These are phyloP conservation scores for Caenorhabditis sp. DNA, from an alignment of 2,888 invertebrate genomes.

Conservation along the genomic window DNA sequence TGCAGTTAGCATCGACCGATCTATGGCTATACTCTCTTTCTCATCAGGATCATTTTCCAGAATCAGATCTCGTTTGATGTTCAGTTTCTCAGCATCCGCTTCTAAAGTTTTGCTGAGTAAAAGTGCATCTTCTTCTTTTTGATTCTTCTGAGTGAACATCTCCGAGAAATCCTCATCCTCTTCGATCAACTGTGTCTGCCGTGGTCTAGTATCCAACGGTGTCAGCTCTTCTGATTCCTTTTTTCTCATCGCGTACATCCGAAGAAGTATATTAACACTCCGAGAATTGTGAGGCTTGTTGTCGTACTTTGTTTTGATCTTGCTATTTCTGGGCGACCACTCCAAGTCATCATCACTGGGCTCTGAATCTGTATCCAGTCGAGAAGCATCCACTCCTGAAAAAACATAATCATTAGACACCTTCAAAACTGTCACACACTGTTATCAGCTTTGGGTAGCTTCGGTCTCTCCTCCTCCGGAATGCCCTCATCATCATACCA, in stretches of 20 bases:
- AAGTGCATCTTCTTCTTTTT: too few relatives aligned
- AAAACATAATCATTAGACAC: not conserved
- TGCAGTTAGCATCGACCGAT: too few relatives aligned
- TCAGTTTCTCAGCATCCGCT: too few relatives aligned
- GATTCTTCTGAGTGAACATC: too few relatives aligned
- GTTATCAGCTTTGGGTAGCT: not conserved
- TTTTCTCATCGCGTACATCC: not conserved
- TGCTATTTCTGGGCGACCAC: not conserved
- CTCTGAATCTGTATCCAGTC: conserved; percentile 44
- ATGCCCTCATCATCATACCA: not conserved
- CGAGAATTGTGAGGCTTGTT: not conserved
- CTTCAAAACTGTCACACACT: not conserved
- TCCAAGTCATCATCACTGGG: conserved; percentile 15
- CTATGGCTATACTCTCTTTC: too few relatives aligned
- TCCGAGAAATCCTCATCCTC: conserved; percentile 7
- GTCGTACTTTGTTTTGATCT: not conserved
- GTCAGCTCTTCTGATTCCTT: not conserved
- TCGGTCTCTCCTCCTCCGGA: not conserved
- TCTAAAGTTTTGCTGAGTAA: too few relatives aligned
- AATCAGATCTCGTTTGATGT: too few relatives aligned
- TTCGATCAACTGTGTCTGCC: not conserved
- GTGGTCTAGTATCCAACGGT: conserved; percentile 1
- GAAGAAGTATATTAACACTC: not conserved
- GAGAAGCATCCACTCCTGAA: conserved; percentile 32
- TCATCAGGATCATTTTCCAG: too few relatives aligned